Evolutionary conservation across 2,113 vertebrate genomes (phyloP).

Genomic region (Pelusios castaneus): DNA sequence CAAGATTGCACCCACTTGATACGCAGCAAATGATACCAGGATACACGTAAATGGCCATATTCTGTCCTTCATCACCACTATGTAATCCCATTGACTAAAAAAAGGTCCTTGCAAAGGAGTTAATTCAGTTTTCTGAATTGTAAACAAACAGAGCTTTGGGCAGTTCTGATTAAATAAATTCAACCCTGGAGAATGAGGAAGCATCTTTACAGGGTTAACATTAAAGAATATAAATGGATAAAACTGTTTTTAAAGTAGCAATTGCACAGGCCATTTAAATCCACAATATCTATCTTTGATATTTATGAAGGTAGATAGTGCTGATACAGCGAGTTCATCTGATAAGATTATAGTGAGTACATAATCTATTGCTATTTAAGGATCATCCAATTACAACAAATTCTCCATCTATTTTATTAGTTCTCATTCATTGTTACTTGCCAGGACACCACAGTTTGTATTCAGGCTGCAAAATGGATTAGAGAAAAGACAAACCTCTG

Average conservation of each 20-base stretch:
- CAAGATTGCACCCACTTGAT: fast-evolving
- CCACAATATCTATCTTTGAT: background rate
- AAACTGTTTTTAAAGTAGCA: background rate
- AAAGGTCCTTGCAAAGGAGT: background rate
- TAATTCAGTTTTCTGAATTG: background rate
- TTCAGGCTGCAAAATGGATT: background rate
- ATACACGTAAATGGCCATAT: fast-evolving
- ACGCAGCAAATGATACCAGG: background rate
- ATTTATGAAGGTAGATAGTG: background rate
- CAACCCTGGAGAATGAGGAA: background rate
- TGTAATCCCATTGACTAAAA: background rate
- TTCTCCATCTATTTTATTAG: conserved; percentile 23
- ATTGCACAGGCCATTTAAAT: background rate
- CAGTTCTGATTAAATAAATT: background rate
- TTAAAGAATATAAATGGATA: background rate
- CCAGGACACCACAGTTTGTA: background rate
- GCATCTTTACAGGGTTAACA: background rate
- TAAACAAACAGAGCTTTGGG: background rate
- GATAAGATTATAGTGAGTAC: background rate
- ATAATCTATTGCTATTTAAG: background rate
- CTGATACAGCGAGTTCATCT: background rate
- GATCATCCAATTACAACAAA: background rate
- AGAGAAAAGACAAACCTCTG: background rate
- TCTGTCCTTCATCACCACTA: background rate
- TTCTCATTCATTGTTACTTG: background rate